Base-by-base conservation (phyloP, 2,113 vertebrate species). In the Vombatus ursinus region DNA sequence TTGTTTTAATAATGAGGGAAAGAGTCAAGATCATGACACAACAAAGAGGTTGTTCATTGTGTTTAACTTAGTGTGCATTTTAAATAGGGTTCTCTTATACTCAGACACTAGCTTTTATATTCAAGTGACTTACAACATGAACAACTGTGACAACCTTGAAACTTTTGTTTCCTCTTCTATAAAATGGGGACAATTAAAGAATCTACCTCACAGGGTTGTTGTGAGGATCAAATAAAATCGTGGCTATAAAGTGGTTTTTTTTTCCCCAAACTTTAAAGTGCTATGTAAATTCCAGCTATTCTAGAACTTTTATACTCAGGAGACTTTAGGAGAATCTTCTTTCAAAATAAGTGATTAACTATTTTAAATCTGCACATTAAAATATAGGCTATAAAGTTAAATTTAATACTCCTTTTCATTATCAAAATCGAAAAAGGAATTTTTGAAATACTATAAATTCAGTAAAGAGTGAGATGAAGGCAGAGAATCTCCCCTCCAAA, bases 261-360 rank as follows among this genome's bases (percentile, higher is more conserved):
- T 54, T 53, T 22, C 52, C 23, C 52, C 31, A 68, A 68, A 68
- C 12, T 68, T 68, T 68, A 14, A 68, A 68, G 12, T 68, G 31
- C 12, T 68, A 68, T 6, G 37, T 68, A 68, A 68, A 68, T 68
- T 68, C 61, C 31, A 68, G 31, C 12, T 61, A 31, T 61, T 37
- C 61, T 68, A 37, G 61, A 16, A 68, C 12, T 68, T 68, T 51
- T 31, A 37, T 23, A 90, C 28, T 52, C 10, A 61, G 51, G 47
- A 89, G 26, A 3, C 90, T 54, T 95, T 52, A 31, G 25, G 48
- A 61, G 51, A 91, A 95, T 89, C 94, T 47, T 61, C 44, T 68
- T 52, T 93, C 24, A 4, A 90, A 95, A 37, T 51, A 57, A 12
- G 50, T 90, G 22, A 51, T 26, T 52, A 50, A 7, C 10, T 49